Base-by-base conservation (phyloP, 2,797 vertebrate genomes). In the Balearica regulorum region DNA sequence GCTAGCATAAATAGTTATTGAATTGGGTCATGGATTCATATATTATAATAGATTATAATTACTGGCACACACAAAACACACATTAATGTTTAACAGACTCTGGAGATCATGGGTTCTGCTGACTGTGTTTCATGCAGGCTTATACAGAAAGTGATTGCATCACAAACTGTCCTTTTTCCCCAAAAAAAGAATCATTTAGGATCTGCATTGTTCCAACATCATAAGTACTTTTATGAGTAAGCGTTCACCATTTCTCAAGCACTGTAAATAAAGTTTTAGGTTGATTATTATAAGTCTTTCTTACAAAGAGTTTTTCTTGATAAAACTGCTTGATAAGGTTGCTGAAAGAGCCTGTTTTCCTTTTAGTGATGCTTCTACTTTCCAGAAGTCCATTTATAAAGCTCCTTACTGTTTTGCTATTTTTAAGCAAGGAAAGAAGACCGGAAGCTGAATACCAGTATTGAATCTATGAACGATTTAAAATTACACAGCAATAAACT, bases 1-100 rank as follows among this genome's bases (percentile, higher is more conserved):
- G 71, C 33, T 83, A 75, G 11, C 76, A 97, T 95, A 88, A 97
- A 91, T 92, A 94, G 57, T 90, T 96, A 95, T 61, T 71, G 95
- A 97, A 95, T 3, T 90, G 41, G 43, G 58, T 26, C 86, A 69
- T 19, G 48, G 25, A 86, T 91, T 91, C 76, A 92, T 94, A 89
- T 90, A 90, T 96, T 95, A 87, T 51, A 76, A 76, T 66, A 44
- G 73, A 90, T 88, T 90, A 77, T 88, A 96, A 95, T 89, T 92
- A 26, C 51, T 92, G 83, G 72, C 49, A 83, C 19, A 81, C 43
- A 89, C 0, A 16, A 90, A 93, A 48, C 20, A 35, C 33, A 80
- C 48, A 83, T 82, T 94, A 93, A 87, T 69, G 87, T 95, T 95
- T 92, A 94, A 72, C 87, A 78, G 53, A 75, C 41, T 89, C 57